Evolutionary conservation across 2,888 invertebrate species (phyloP).

Genomic region (Palloptera scutellata): DNA sequence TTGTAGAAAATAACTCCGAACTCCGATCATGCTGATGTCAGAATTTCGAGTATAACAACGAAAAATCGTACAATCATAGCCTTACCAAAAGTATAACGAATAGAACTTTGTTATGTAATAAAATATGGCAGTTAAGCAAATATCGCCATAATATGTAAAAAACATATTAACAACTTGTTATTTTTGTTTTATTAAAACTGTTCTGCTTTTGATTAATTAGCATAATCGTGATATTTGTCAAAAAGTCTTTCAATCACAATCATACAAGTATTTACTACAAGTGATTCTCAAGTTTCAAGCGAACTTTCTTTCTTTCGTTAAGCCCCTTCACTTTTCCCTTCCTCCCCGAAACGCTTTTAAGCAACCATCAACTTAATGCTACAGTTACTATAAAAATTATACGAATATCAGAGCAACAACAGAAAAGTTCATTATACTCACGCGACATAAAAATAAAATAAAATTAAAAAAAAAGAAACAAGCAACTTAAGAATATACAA

Average conservation of each 20-base stretch:
- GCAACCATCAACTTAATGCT: background rate
- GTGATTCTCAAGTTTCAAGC: background rate
- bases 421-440: background rate
- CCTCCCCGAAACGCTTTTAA: background rate
- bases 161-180: no score
- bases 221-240: no score
- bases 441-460: background rate
- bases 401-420: background rate
- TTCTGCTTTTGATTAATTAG: no score
- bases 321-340: background rate
- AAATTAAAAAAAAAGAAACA: background rate
- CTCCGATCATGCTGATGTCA: no score
- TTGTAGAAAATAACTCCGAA: no score
- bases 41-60: no score
- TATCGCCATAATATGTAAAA: no score
- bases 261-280: background rate
- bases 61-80: no score
- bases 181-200: no score
- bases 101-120: no score
- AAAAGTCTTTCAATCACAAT: background rate
- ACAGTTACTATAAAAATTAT: background rate
- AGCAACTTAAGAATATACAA: background rate
- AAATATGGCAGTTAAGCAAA: no score
- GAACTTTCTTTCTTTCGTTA: background rate
- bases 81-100: no score